phyloP scores from a whole-genome alignment of 2,888 invertebrate genomes.

The Orthonychiurus folsomi region DNA sequence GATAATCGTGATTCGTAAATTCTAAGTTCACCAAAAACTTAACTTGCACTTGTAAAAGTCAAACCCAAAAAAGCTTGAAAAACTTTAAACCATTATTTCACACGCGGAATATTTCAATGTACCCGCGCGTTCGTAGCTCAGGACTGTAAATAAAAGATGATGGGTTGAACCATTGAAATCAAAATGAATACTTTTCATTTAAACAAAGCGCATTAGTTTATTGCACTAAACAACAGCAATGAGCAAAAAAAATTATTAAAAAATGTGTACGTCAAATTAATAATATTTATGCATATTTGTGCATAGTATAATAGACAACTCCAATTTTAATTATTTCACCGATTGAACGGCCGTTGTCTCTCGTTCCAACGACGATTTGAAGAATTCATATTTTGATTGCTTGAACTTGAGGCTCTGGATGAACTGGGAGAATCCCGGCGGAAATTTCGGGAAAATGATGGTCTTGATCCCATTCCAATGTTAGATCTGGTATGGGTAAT shows the following conservation, averaged over 20 bases:
- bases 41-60: too few species aligned
- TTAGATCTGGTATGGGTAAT: too few species aligned
- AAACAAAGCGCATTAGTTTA: background rate
- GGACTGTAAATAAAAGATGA: too few species aligned
- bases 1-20: too few species aligned
- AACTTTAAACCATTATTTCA: too few species aligned
- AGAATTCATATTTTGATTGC: background rate
- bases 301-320: background rate
- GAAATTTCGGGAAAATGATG: background rate
- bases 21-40: too few species aligned
- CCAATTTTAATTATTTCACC: background rate
- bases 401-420: background rate
- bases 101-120: too few species aligned
- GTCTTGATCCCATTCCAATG: too few species aligned
- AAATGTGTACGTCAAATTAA: background rate
- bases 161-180: too few species aligned
- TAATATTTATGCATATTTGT: background rate
- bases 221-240: background rate
- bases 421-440: background rate
- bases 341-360: background rate
- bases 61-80: too few species aligned
- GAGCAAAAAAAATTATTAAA: background rate
- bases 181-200: too few species aligned
- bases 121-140: too few species aligned
- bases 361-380: background rate